Conservation (phyloP, 2,113 vertebrate genomes). For the Melozone crissalis region DNA sequence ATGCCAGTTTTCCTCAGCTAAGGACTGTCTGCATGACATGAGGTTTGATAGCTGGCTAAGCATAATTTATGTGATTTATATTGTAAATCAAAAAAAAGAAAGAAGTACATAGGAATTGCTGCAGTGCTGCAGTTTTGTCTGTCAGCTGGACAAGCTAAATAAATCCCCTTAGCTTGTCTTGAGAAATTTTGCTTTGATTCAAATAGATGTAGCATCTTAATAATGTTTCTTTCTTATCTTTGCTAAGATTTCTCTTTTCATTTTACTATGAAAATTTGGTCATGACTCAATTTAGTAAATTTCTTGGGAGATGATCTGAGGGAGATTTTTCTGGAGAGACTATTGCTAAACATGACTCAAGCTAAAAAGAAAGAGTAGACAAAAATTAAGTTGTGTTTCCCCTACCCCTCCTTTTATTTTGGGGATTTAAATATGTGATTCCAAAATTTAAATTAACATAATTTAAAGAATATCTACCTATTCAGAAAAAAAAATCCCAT, state of each 20-base stretch:
- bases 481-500: not conserved
- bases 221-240: not conserved
- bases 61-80: constrained; percentile 44
- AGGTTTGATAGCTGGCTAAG: constrained; percentile 59
- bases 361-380: not conserved
- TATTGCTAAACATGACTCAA: not conserved
- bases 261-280: not conserved
- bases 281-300: not conserved
- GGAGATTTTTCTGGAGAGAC: not conserved
- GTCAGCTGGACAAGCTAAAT: not conserved
- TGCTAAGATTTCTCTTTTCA: not conserved
- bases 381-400: not conserved
- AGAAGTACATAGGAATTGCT: not conserved
- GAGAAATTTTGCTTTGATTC: not conserved
- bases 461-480: not conserved
- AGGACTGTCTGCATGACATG: constrained; percentile 56
- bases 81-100: not conserved
- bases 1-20: constrained; percentile 72
- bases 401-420: not conserved
- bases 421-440: not conserved
- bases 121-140: not conserved
- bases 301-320: not conserved
- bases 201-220: not conserved
- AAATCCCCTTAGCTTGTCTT: not conserved
- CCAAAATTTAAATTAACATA: not conserved